These are phyloP conservation scores for Thera britannica DNA, from an alignment of 2,888 invertebrate species.

Conservation along the genomic window DNA sequence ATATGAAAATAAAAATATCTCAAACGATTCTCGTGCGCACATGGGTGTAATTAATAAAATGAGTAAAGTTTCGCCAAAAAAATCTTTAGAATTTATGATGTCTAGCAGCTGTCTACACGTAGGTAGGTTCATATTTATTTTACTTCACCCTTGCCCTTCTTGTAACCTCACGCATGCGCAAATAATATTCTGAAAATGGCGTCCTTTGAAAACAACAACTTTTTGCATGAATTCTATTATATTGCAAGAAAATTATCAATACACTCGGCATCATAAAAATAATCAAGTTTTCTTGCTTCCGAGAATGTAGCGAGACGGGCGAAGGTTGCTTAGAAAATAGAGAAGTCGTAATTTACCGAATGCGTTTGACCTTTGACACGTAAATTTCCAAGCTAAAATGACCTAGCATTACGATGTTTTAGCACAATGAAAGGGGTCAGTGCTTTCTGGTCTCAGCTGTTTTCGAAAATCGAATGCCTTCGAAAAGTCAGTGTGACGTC, in stretches of 20 bases:
- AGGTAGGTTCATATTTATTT: not conserved
- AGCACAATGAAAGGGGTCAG: conserved; percentile 46
- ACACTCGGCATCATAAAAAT: not conserved
- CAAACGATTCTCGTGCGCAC: no score
- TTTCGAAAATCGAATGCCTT: conserved; percentile 74
- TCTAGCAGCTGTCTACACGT: not conserved
- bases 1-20: no score
- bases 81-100: not conserved
- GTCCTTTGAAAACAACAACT: conserved; percentile 48
- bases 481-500: conserved; percentile 70
- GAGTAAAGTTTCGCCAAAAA: no score
- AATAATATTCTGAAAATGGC: conserved; percentile 56
- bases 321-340: not conserved
- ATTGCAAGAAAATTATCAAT: not conserved
- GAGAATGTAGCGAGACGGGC: no score
- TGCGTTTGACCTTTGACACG: conserved; percentile 47
- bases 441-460: conserved; percentile 67
- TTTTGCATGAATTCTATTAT: not conserved
- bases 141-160: conserved; percentile 70
- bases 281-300: not conserved
- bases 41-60: no score
- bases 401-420: conserved; percentile 21
- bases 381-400: conserved; percentile 30
- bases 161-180: conserved; percentile 69
- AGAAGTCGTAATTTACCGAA: not conserved